A percentile compares a stretch with the other conserved stretches of the same genome.
Conservation (phyloP, 2,113 vertebrate species). For the Strigops habroptila region DNA sequence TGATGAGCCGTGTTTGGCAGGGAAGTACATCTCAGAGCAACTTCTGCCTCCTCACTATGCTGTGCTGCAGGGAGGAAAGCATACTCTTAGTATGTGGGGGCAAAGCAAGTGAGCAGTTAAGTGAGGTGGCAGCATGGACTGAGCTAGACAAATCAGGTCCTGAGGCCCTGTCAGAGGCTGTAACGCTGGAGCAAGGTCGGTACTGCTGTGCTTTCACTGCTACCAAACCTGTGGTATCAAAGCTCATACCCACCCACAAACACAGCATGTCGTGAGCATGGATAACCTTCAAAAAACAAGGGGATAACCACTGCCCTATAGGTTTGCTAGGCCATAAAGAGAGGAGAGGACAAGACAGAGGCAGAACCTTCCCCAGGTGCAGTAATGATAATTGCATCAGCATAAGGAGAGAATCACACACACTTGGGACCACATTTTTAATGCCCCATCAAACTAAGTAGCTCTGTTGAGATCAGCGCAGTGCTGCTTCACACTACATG, state of each 20-base stretch:
- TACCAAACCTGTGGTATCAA: background rate
- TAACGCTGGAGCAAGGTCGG: background rate
- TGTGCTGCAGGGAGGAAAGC: background rate
- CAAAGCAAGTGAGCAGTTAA: background rate
- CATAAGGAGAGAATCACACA: background rate
- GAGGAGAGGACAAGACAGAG: background rate
- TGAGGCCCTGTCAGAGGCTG: background rate
- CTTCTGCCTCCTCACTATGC: background rate
- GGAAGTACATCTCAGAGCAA: background rate
- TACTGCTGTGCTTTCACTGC: background rate
- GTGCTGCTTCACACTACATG: background rate
- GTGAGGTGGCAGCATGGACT: background rate
- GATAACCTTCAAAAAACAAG: background rate
- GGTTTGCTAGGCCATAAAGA: background rate
- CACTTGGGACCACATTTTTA: background rate
- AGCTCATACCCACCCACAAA: background rate
- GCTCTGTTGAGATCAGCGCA: background rate
- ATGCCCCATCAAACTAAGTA: background rate
- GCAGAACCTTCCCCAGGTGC: background rate
- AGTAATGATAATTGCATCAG: background rate
- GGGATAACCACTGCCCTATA: background rate
- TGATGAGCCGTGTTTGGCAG: background rate
- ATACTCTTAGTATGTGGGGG: background rate
- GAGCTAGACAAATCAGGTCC: background rate
- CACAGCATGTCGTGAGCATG: fast-evolving